Conservation (phyloP, 1,140 invertebrate genomes). For the Cyclargus thomasi region DNA sequence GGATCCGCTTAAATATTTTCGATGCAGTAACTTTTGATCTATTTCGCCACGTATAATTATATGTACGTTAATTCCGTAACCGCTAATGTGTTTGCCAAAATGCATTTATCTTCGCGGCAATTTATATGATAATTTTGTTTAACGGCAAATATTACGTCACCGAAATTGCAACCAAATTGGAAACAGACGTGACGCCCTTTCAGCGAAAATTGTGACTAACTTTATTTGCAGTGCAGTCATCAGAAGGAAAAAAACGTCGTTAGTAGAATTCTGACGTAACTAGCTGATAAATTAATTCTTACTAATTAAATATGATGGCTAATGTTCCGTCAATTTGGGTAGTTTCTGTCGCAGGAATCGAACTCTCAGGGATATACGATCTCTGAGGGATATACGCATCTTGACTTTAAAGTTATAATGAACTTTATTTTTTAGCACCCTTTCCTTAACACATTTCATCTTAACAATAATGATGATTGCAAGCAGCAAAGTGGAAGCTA, state of each 20-base stretch:
- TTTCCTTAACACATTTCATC: background rate
- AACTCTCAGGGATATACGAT: too few relatives aligned
- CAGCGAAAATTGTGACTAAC: constrained; percentile 13
- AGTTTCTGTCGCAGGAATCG: too few relatives aligned
- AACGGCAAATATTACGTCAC: constrained; percentile 21
- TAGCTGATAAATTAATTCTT: too few relatives aligned
- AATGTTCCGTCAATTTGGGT: too few relatives aligned
- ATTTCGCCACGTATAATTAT: constrained; percentile 36
- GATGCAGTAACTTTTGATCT: constrained; percentile 31
- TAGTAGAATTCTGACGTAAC: too few relatives aligned
- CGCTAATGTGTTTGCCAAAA: constrained; percentile 19
- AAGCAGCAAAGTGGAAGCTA: background rate
- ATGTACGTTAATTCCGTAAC: constrained; percentile 23
- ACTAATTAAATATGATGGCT: too few relatives aligned
- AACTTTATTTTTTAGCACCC: too few relatives aligned
- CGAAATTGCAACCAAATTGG: constrained; percentile 18
- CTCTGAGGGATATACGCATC: too few relatives aligned
- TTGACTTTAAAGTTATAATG: too few relatives aligned
- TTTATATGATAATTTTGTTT: constrained; percentile 21
- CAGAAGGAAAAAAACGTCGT: too few relatives aligned
- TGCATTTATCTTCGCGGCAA: constrained; percentile 1
- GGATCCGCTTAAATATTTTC: constrained; percentile 47
- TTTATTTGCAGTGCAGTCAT: background rate
- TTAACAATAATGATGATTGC: background rate
- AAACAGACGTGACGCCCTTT: constrained; percentile 12